Evolutionary conservation across 2,113 vertebrate species (phyloP).

Genomic region (Neomonachus schauinslandi): DNA sequence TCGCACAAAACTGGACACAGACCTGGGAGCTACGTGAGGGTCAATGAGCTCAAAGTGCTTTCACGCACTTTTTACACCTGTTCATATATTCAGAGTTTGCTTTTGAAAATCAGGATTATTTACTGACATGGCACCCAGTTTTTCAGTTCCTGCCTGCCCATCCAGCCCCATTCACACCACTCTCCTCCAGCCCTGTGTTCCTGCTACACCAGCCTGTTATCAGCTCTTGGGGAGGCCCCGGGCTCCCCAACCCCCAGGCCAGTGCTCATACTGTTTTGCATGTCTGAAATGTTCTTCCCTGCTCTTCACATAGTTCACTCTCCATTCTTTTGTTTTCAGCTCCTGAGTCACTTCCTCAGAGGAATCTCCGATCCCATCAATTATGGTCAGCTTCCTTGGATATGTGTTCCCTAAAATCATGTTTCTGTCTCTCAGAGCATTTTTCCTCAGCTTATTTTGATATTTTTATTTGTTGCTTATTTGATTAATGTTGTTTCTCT

Average conservation of each 20-base stretch:
- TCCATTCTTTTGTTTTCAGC: not conserved
- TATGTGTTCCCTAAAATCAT: not conserved
- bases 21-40: not conserved
- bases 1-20: not conserved
- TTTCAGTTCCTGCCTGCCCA: fast-evolving
- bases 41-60: not conserved
- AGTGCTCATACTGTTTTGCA: fast-evolving
- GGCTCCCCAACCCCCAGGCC: not conserved
- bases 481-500: not conserved
- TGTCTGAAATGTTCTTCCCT: not conserved
- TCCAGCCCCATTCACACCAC: no score
- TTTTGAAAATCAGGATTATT: not conserved
- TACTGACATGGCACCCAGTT: not conserved
- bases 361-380: not conserved
- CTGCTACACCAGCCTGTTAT: not conserved
- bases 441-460: not conserved
- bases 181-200: not conserved
- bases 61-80: not conserved
- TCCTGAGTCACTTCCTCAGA: not conserved
- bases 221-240: not conserved
- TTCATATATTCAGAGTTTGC: not conserved
- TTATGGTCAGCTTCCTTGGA: not conserved
- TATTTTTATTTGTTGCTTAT: not conserved
- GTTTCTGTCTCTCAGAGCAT: not conserved
- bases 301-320: not conserved